phyloP scores from a whole-genome alignment of 2,888 invertebrate species.

The Plusia festucae region DNA sequence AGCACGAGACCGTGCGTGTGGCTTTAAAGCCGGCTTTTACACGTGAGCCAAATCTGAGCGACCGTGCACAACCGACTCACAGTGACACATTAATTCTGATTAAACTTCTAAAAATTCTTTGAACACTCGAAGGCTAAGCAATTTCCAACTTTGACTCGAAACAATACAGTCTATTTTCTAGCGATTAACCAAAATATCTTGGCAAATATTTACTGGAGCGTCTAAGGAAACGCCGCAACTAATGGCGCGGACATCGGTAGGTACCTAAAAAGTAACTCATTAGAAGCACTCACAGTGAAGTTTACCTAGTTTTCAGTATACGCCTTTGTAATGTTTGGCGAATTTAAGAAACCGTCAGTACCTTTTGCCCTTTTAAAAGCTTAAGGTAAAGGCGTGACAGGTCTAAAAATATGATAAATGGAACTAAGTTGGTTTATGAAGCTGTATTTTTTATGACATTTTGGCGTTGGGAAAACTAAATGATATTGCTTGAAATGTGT shows the following conservation, averaged over 20 bases:
- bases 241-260: conserved; percentile 63
- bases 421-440: neutral
- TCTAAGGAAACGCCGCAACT: conserved; percentile 68
- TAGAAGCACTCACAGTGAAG: conserved; percentile 65
- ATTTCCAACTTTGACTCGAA: conserved; percentile 29
- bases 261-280: conserved; percentile 62
- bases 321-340: conserved; percentile 41
- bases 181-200: conserved; percentile 54
- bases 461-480: neutral
- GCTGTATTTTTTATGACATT: neutral
- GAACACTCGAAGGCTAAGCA: neutral
- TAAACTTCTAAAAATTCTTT: neutral
- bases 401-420: conserved; percentile 13
- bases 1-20: neutral
- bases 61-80: neutral
- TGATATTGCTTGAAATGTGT: neutral
- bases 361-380: conserved; percentile 27
- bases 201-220: conserved; percentile 72
- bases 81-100: neutral
- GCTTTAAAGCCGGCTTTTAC: neutral
- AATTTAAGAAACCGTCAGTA: conserved; percentile 36
- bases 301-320: conserved; percentile 52
- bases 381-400: conserved; percentile 16
- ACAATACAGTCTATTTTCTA: conserved; percentile 38
- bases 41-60: neutral